Base-by-base conservation (phyloP, 2,797 vertebrate species). In the Molothrus aeneus region DNA sequence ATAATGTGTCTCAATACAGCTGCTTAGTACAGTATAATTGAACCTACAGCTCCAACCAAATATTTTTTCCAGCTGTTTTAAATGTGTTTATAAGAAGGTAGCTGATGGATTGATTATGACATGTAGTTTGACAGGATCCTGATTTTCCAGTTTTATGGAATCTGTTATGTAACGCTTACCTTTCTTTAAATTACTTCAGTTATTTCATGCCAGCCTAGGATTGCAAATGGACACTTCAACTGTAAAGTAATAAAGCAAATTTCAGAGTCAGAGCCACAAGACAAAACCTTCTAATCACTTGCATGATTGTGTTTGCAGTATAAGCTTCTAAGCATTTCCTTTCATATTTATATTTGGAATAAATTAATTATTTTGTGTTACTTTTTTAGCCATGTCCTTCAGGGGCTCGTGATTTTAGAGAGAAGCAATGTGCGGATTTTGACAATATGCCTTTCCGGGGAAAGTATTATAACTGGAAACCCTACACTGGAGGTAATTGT, bases 391-490 rank as follows among this genome's bases (percentile, higher is more conserved):
- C 98, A 6, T 99, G 99, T 95, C 98, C 98, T 80, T 97, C 92
- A 31, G 99, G 99, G 73, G 98, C 99, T 68, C 98, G 98, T 74
- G 99, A 99, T 97, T 99, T 99, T 98, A 98, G 99, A 92, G 99
- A 99, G 98, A 99, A 99, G 95, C 99, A 99, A 92, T 99, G 99
- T 85, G 99, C 99, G 0, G 99, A 99, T 95, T 99, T 99, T 94
- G 99, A 99, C 98, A 99, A 93, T 98, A 98, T 99, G 98, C 98
- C 99, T 96, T 99, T 99, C 96, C 98, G 99, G 54, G 99, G 99
- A 96, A 99, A 99, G 93, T 99, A 99, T 97, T 99, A 99, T 98
- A 99, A 99, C 98, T 99, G 99, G 99, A 99, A 99, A 96, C 99
- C 99, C 89, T 99, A 99, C 98, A 99, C 99, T 96, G 99, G 99